Conservation (phyloP, 2,797 vertebrate genomes). For the Sebastes jordani region DNA sequence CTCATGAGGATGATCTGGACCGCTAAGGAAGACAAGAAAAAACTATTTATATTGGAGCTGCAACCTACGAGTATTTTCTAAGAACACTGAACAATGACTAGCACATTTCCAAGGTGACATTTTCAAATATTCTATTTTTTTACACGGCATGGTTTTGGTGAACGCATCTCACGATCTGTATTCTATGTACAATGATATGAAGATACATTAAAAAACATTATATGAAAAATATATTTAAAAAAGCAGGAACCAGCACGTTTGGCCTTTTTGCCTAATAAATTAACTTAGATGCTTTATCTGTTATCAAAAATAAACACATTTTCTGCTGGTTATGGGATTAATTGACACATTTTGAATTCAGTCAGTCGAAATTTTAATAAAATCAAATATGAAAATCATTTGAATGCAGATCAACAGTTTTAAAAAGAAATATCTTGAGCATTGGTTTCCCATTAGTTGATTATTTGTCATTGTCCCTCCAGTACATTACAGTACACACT, state of each 20-base stretch:
- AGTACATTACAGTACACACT: not conserved
- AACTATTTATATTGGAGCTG: not conserved
- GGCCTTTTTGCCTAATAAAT: not conserved
- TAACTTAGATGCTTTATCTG: not conserved
- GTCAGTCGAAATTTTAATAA: not conserved
- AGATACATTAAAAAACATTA: not conserved
- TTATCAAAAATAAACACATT: not conserved
- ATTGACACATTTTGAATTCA: not conserved
- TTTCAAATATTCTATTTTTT: not conserved
- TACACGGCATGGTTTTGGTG: not conserved
- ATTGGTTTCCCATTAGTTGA: too few species aligned
- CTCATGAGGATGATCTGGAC: slow-evolving; percentile 63
- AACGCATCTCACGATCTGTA: not conserved
- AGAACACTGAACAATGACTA: not conserved
- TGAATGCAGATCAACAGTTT: not conserved
- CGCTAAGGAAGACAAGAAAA: slow-evolving; percentile 48
- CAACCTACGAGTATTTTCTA: not conserved
- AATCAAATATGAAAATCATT: not conserved
- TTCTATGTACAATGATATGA: not conserved
- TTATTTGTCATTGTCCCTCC: not conserved
- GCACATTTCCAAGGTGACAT: not conserved
- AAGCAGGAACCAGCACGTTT: not conserved
- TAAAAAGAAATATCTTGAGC: not conserved
- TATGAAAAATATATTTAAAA: not conserved
- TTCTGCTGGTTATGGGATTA: not conserved